phyloP scores from a whole-genome alignment of 2,888 invertebrate species.

The Digitonthophagus gazella region DNA sequence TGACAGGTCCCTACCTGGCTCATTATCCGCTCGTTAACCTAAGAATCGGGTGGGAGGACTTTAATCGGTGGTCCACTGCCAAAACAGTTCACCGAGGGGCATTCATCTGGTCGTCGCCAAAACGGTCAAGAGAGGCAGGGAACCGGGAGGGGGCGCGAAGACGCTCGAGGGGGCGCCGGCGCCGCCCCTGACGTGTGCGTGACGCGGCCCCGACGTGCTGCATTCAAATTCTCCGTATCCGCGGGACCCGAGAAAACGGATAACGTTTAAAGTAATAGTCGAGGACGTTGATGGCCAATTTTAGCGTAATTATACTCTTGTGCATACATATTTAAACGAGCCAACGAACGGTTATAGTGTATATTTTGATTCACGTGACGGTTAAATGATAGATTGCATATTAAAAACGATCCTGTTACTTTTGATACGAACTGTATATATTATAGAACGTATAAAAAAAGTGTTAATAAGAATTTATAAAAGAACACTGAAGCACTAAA shows the following conservation, averaged over 20 bases:
- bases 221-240: background rate
- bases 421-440: too few species aligned
- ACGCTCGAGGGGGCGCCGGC: conserved; percentile 1
- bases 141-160: too few species aligned
- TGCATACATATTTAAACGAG: conserved; percentile 5
- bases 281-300: background rate
- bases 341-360: background rate
- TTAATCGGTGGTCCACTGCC: conserved; percentile 38
- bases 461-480: too few species aligned
- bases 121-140: background rate
- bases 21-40: conserved; percentile 41
- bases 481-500: too few species aligned
- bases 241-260: conserved; percentile 1
- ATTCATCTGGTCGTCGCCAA: conserved; percentile 23
- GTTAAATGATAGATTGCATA: conserved; percentile 13
- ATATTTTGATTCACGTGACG: background rate
- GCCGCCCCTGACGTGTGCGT: background rate
- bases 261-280: conserved; percentile 8
- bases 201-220: conserved; percentile 1
- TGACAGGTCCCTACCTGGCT: conserved; percentile 39
- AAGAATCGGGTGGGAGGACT: conserved; percentile 40
- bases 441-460: too few species aligned
- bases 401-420: too few species aligned
- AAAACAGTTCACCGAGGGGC: conserved; percentile 37
- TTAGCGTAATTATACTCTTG: conserved; percentile 4